Evolutionary conservation across 2,113 vertebrate species (phyloP), one percentile per base, ranked within the genome.

Genomic region (Nymphicus hollandicus): DNA sequence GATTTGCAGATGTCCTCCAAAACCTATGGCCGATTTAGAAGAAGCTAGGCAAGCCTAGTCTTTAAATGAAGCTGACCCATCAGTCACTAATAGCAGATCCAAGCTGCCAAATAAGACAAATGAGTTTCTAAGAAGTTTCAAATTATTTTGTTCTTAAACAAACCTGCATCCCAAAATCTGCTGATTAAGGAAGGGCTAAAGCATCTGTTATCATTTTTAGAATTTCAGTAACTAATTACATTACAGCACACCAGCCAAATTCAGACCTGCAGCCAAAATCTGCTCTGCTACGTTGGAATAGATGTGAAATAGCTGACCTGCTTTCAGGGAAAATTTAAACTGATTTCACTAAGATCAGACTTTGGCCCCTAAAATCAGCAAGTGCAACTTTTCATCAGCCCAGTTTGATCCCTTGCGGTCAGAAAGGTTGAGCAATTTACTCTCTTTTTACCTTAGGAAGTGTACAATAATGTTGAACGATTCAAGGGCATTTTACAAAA

Each of bases 1-100:
- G 98, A 97, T 96, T 98, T 98, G 95, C 98, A 98, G 98, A 98
- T 98, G 98, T 98, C 97, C 79, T 95, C 63, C 89, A 95, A 94
- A 97, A 94, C 86, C 82, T 78, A 95, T 96, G 91, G 95, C 98
- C 97, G 98, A 97, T 88, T 70, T 56, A 93, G 63, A 97, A 97
- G 95, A 81, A 91, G 66, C 52, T 47, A 93, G 76, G 85, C 94
- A 94, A 17, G 6, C 80, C 85, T 49, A 19, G 73, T 93, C 91
- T 96, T 91, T 64, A 41, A 94, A 78, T 43, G 69, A 91, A 86
- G 90, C 88, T 96, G 77, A 94, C 81, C 88, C 87, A 82, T 47
- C 76, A 46, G 52, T 76, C 50, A 39, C 52, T 11, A 43, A 91
- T 3, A 88, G 56, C 18, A 72, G 39, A 68, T 22, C 41, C 64